Percentiles rank a stretch among this genome's conserved stretches.
phyloP scores from a whole-genome alignment of 2,888 invertebrate genomes.

The Heteromurus nitidus region DNA sequence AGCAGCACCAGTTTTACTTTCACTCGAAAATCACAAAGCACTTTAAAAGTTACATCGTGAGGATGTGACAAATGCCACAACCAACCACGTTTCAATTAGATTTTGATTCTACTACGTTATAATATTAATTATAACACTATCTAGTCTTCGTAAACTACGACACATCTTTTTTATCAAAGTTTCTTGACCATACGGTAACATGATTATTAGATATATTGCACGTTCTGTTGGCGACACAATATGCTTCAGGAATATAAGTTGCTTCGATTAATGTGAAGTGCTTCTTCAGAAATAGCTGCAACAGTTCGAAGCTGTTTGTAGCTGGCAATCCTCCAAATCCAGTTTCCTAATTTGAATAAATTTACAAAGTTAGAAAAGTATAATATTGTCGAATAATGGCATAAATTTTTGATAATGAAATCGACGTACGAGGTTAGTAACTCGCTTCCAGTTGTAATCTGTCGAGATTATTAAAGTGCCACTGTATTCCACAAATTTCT shows the following conservation, averaged over 20 bases:
- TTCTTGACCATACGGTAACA: constrained; percentile 70
- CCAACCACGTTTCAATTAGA: background rate
- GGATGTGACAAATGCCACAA: background rate
- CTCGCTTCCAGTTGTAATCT: constrained; percentile 70
- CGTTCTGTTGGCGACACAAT: constrained; percentile 65
- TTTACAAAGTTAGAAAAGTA: background rate
- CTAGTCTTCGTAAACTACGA: constrained; percentile 32
- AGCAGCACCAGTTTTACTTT: constrained; percentile 41
- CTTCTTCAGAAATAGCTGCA: constrained; percentile 57
- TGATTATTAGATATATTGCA: constrained; percentile 69
- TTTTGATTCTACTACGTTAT: constrained; percentile 33
- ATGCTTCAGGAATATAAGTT: constrained; percentile 66
- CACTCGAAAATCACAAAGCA: constrained; percentile 21
- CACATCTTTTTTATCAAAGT: constrained; percentile 49
- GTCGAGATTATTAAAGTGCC: constrained; percentile 69
- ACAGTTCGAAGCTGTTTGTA: constrained; percentile 65
- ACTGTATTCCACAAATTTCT: constrained; percentile 57
- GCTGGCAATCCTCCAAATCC: constrained; percentile 60
- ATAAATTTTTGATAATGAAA: background rate
- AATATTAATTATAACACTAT: constrained; percentile 29
- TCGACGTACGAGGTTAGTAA: constrained; percentile 62
- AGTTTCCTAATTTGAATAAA: constrained; percentile 49
- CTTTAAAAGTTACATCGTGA: constrained; percentile 61
- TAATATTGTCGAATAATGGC: background rate
- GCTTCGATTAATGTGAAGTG: constrained; percentile 66